These are phyloP conservation scores for Microcebus jonahi DNA, from an alignment of 2,113 vertebrate genomes.

Conservation along the genomic window DNA sequence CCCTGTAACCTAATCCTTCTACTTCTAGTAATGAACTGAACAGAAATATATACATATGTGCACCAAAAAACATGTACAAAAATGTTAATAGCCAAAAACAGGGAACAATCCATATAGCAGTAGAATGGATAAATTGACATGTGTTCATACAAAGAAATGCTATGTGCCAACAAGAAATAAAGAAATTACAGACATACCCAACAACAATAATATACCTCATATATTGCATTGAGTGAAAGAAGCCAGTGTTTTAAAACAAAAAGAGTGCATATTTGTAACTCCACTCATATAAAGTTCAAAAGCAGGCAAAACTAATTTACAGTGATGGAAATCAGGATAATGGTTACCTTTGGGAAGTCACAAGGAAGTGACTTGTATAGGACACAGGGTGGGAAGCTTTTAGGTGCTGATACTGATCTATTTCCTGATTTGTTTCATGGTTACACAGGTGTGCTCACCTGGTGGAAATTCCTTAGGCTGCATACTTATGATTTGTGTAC, in stretches of 20 bases:
- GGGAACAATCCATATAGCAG: background rate
- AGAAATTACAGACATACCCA: background rate
- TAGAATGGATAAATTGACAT: background rate
- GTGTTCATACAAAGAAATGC: background rate
- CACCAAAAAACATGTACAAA: background rate
- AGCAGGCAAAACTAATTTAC: background rate
- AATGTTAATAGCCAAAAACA: background rate
- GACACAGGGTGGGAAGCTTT: background rate
- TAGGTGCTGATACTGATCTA: background rate
- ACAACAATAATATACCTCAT: background rate
- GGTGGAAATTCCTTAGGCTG: background rate
- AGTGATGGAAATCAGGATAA: background rate
- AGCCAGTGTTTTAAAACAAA: background rate
- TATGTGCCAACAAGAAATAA: background rate
- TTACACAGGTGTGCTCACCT: background rate
- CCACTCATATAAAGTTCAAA: conserved; percentile 1
- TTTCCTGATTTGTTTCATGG: background rate
- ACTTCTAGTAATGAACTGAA: background rate
- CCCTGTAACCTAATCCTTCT: background rate
- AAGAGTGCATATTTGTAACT: background rate
- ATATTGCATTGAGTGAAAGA: background rate
- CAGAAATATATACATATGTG: background rate
- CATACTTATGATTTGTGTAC: background rate
- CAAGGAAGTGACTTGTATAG: background rate
- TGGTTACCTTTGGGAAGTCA: background rate